phyloP scores from a whole-genome alignment of 2,797 vertebrate genomes.

The Macroramphosus scolopax region DNA sequence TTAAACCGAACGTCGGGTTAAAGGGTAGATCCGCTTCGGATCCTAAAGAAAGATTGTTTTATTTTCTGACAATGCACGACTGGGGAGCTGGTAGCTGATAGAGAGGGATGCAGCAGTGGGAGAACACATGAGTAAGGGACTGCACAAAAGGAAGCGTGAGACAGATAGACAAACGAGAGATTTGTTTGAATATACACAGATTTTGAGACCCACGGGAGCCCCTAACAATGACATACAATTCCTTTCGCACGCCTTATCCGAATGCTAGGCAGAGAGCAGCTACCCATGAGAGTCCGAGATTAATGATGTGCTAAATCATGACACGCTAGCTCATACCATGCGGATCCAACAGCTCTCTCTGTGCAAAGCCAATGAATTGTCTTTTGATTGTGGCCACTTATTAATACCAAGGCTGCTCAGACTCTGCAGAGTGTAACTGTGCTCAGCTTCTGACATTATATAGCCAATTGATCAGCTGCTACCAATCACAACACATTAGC shows the following conservation, averaged over 20 bases:
- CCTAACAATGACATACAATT: constrained; percentile 19
- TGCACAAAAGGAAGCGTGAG: constrained; percentile 19
- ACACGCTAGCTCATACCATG: constrained; percentile 14
- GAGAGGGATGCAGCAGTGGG: constrained; percentile 8
- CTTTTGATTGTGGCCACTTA: too few relatives aligned
- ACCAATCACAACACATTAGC: too few relatives aligned
- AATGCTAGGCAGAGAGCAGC: constrained; percentile 20
- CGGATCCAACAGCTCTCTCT: constrained; percentile 33
- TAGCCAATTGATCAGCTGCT: too few relatives aligned
- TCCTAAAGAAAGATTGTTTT: not conserved
- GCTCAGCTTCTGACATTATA: constrained; percentile 21
- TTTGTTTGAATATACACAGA: constrained; percentile 47
- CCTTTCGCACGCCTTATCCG: constrained; percentile 24
- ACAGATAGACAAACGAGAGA: constrained; percentile 46
- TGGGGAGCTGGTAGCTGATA: constrained; percentile 1
- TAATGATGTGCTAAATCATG: too few relatives aligned
- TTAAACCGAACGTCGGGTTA: not conserved
- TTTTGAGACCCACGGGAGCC: constrained; percentile 48
- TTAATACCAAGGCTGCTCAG: too few relatives aligned
- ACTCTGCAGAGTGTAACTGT: too few relatives aligned
- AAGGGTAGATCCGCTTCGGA: not conserved
- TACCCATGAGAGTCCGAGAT: constrained; percentile 61
- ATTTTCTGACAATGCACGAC: too few relatives aligned
- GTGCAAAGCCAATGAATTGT: too few relatives aligned
- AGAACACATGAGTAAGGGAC: constrained; percentile 35